phyloP scores from a whole-genome alignment of 2,888 invertebrate genomes.

The Thumatha senex region DNA sequence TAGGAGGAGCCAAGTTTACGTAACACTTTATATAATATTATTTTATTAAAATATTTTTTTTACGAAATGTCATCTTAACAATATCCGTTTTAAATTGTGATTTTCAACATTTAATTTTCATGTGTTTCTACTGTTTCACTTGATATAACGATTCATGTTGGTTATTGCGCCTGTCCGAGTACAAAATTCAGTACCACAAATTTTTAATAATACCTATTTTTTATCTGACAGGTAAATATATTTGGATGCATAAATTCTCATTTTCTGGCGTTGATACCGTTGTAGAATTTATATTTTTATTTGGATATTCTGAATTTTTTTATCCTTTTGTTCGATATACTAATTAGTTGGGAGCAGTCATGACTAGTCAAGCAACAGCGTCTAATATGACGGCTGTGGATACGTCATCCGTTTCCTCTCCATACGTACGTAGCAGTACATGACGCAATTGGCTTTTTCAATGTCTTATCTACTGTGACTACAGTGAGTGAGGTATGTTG shows the following conservation, averaged over 20 bases:
- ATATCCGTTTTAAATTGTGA: conserved; percentile 16
- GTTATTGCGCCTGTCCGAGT: conserved; percentile 24
- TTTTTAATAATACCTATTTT: conserved; percentile 20
- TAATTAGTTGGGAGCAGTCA: conserved; percentile 56
- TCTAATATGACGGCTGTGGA: conserved; percentile 71
- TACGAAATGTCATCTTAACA: conserved; percentile 19
- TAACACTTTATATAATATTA: no score
- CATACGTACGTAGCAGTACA: conserved; percentile 78
- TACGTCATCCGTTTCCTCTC: conserved; percentile 79
- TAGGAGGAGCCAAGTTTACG: no score
- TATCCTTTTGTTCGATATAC: conserved; percentile 57
- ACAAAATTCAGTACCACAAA: conserved; percentile 15
- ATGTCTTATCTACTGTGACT: conserved; percentile 77
- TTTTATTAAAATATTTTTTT: no score
- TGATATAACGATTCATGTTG: conserved; percentile 9
- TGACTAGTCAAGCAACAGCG: conserved; percentile 60
- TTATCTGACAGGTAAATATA: conserved; percentile 28
- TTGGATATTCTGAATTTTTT: neutral
- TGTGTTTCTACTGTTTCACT: conserved; percentile 9
- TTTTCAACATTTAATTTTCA: conserved; percentile 1
- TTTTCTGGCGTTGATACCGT: conserved; percentile 7
- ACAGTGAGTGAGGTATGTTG: conserved; percentile 63
- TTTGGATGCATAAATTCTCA: conserved; percentile 13
- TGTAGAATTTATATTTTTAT: neutral
- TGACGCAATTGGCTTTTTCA: conserved; percentile 83